Conservation (phyloP, 1,140 invertebrate species). For the Zaprionus taronus region DNA sequence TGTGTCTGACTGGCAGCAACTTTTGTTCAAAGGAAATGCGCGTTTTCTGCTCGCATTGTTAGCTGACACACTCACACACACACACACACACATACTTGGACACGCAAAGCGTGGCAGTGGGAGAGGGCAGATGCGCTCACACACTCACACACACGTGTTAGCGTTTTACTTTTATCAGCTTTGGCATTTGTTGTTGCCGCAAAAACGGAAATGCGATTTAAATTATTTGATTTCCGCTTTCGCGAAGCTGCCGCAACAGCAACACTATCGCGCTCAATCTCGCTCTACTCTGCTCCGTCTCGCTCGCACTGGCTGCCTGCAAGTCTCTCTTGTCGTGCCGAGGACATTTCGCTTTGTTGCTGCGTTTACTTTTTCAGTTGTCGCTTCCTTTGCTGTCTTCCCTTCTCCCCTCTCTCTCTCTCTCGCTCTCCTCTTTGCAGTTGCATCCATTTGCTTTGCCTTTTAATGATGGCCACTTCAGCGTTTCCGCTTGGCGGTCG, state of each 20-base stretch:
- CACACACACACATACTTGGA: neutral
- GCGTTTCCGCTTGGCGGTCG: slow-evolving; percentile 57
- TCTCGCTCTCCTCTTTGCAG: slow-evolving; percentile 13
- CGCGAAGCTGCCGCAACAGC: slow-evolving; percentile 29
- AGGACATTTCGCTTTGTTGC: slow-evolving; percentile 36
- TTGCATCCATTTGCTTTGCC: slow-evolving; percentile 51
- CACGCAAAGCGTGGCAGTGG: neutral
- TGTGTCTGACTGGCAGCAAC: slow-evolving; percentile 33
- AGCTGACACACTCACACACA: slow-evolving; percentile 20
- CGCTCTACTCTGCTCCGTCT: neutral
- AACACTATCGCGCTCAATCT: neutral
- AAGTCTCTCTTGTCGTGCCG: slow-evolving; percentile 7
- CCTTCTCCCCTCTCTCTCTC: neutral
- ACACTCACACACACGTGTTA: slow-evolving; percentile 27
- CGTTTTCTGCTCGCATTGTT: slow-evolving; percentile 40
- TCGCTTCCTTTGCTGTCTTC: slow-evolving; percentile 18
- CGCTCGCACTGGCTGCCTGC: too few relatives aligned
- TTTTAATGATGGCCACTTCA: slow-evolving; percentile 80
- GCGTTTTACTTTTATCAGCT: slow-evolving; percentile 66
- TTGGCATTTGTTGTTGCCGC: slow-evolving; percentile 62
- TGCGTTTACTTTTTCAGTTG: slow-evolving; percentile 16
- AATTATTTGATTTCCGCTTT: slow-evolving; percentile 81
- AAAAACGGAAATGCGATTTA: slow-evolving; percentile 80
- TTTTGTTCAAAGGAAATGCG: slow-evolving; percentile 45
- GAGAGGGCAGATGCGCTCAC: neutral